These are phyloP conservation scores for Dicrostonyx torquatus DNA, from an alignment of 2,797 vertebrate genomes.

Conservation along the genomic window DNA sequence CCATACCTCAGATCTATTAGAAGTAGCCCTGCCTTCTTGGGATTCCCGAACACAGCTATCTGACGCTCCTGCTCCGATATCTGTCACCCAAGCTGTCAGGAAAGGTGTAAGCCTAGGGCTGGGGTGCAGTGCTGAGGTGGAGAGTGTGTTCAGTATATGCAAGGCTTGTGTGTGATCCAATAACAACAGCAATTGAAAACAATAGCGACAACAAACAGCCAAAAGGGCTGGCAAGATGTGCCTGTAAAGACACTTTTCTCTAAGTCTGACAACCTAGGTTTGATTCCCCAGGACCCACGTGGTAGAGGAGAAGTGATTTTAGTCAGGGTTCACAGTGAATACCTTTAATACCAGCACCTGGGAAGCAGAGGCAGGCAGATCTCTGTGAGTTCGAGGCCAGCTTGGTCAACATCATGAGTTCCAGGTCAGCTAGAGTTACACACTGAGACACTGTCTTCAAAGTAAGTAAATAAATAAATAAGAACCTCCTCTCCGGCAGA, in stretches of 20 bases:
- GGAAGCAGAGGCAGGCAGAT: neutral
- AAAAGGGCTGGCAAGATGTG: too few species aligned
- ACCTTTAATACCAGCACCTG: neutral
- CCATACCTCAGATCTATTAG: neutral
- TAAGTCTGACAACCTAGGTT: neutral
- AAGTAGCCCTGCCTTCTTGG: neutral
- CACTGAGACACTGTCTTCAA: neutral
- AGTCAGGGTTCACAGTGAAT: neutral
- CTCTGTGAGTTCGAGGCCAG: neutral
- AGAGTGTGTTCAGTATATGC: neutral
- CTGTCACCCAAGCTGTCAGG: neutral
- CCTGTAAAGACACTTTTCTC: neutral
- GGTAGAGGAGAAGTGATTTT: neutral
- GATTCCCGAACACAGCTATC: neutral
- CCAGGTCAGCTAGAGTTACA: neutral
- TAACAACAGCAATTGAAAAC: neutral
- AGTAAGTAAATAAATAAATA: neutral
- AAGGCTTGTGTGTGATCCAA: neutral
- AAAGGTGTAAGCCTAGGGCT: neutral
- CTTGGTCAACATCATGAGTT: neutral
- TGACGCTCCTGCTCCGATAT: too few species aligned
- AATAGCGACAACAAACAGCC: neutral
- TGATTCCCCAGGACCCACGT: neutral
- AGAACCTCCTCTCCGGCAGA: rapidly evolving
- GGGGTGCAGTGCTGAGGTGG: too few species aligned